Conservation (phyloP, 2,888 invertebrate genomes). For the Epistrophella euchroma region DNA sequence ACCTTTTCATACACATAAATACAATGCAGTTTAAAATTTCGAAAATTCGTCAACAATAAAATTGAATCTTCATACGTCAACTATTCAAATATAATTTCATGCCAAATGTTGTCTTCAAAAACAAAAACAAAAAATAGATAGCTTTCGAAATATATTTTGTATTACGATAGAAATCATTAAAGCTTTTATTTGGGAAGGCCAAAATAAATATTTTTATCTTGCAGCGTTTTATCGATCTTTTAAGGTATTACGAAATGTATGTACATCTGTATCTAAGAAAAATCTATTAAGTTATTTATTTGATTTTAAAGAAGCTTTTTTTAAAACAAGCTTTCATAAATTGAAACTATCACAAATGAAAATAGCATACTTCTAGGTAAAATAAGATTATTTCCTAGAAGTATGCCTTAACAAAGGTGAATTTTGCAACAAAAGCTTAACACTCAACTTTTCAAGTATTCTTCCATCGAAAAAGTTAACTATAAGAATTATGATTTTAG, state of each 20-base stretch:
- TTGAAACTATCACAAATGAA: background rate
- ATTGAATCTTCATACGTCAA: slow-evolving; percentile 4
- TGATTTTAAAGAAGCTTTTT: background rate
- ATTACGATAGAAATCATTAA: background rate
- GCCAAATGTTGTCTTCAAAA: background rate
- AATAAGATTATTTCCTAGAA: background rate
- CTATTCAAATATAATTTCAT: background rate
- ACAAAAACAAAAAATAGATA: background rate
- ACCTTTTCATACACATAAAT: background rate
- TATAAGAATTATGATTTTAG: too few species aligned
- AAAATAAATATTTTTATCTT: slow-evolving; percentile 10
- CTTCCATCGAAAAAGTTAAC: too few species aligned
- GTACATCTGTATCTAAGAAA: background rate
- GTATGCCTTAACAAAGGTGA: background rate
- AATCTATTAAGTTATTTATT: background rate
- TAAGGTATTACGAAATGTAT: background rate
- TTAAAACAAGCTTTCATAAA: background rate
- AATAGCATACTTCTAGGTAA: slow-evolving; percentile 28
- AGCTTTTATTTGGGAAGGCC: background rate
- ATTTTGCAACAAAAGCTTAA: background rate
- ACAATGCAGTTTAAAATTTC: background rate
- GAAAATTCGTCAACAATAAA: background rate
- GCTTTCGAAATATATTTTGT: background rate
- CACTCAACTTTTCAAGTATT: too few species aligned
- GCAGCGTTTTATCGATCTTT: slow-evolving; percentile 1